Evolutionary conservation across 53 echinoderm and acorn worm species (phyloP).

Genomic region (Hippasteria phrygiana): DNA sequence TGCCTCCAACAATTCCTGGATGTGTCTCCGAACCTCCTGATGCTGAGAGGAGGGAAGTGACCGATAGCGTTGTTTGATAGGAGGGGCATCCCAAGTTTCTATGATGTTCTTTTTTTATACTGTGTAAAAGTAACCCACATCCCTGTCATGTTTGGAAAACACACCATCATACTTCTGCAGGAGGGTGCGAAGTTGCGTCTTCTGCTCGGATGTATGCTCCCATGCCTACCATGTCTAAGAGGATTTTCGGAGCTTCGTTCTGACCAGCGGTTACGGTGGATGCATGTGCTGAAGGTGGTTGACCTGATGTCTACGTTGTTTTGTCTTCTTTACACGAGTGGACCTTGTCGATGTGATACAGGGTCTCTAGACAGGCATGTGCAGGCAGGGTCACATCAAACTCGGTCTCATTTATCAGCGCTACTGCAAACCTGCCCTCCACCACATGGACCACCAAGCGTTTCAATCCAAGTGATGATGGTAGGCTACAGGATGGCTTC

Average conservation of each 20-base stretch:
- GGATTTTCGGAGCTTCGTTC: not conserved
- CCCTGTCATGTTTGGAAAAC: not conserved
- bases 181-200: not conserved
- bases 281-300: not conserved
- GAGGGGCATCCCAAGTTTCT: not conserved
- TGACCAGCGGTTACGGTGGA: not conserved
- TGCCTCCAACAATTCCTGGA: not conserved
- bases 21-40: not conserved
- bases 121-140: not conserved
- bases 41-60: not conserved
- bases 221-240: not conserved
- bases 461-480: not conserved
- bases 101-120: not conserved
- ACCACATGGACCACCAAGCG: not conserved
- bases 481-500: not conserved
- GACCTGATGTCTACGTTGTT: not conserved
- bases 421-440: not conserved
- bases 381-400: not conserved
- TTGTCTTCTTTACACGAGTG: not conserved
- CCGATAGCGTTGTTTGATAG: not conserved
- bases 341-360: not conserved
- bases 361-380: not conserved
- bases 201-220: not conserved
- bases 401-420: not conserved
- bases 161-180: not conserved